Base-by-base conservation (phyloP, 2,113 vertebrate species). In the Pleuronectes platessa region DNA sequence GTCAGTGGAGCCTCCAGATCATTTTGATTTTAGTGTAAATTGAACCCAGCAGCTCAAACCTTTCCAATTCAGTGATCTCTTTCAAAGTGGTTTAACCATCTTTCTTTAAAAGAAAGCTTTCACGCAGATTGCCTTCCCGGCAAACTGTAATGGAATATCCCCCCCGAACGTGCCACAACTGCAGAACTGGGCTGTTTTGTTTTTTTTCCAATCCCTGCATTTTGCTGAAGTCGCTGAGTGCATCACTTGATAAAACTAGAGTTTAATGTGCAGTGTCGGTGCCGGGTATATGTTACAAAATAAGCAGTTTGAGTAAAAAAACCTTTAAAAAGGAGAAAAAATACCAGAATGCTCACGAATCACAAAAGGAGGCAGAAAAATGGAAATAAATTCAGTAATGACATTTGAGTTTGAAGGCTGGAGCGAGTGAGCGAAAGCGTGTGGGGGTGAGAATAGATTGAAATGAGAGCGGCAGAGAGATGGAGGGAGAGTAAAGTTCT, bases 401-500 rank as follows among this genome's bases (percentile, higher is more conserved):
- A 58, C 53, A 65, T 86, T 82, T 83, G 70, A 66, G 56, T 83
- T 87, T 81, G 68, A 84, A 58, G 60, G 81, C 62, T 81, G 3
- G 71, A 76, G 69, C 62, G 79, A 77, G 63, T 2, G 67, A 47
- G 67, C 18, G 49, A 61, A 40, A 6, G 55, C 11, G 61, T 59
- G 70, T 59, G 70, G 60, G 70, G 59, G 54, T 35, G 76, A 73
- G 31, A 40, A 49, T 21, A 74, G 78, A 85, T 71, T 55, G 62
- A 68, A 84, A 84, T 62, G 20, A 76, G 68, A 71, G 71, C 54
- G 61, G 51, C 66, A 55, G 71, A 40, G 76, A 60, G 64, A 81
- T 65, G 68, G 74, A 81, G 74, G 55, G 74, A 90, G 82, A 85
- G 85, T 78, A 90, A 83, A 85, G 84, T 78, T 86, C 85, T 92